Conservation (phyloP, 2,113 vertebrate species). For the Semnornis frantzii region DNA sequence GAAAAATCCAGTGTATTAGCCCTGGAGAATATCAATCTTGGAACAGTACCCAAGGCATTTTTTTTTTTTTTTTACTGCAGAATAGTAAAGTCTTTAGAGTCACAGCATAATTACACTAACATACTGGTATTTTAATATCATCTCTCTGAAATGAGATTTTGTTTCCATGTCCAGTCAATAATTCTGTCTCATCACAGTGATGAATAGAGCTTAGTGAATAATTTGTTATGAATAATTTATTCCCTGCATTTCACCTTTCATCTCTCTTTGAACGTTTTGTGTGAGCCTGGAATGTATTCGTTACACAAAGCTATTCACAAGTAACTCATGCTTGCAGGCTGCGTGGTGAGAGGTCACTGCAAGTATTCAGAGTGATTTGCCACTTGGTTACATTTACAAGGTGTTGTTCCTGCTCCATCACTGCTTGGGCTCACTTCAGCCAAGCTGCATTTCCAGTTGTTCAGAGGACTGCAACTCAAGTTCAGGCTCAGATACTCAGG, state of each 20-base stretch:
- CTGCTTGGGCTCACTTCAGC: not conserved
- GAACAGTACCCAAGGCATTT: constrained; percentile 19
- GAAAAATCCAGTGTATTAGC: constrained; percentile 13
- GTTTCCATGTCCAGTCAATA: constrained; percentile 67
- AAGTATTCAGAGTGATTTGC: not conserved
- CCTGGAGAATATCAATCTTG: constrained; percentile 31
- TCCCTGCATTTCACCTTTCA: constrained; percentile 54
- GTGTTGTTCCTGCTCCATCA: not conserved
- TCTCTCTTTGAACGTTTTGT: constrained; percentile 12
- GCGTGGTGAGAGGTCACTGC: not conserved
- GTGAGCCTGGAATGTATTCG: not conserved
- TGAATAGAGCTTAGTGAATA: constrained; percentile 49
- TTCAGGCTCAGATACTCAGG: not conserved
- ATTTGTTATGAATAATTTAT: constrained; percentile 65
- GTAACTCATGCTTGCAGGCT: not conserved
- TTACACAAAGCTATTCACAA: not conserved
- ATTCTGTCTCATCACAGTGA: constrained; percentile 61
- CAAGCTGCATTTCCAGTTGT: not conserved
- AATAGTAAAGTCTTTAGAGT: constrained; percentile 46
- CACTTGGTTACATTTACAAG: not conserved
- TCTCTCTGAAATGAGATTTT: constrained; percentile 57
- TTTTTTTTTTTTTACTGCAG: constrained; percentile 24
- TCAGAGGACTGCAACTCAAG: not conserved
- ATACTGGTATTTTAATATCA: constrained; percentile 9
- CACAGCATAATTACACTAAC: constrained; percentile 48